Evolutionary conservation across 2,113 vertebrate genomes (phyloP).

Genomic region (Elachura formosa): DNA sequence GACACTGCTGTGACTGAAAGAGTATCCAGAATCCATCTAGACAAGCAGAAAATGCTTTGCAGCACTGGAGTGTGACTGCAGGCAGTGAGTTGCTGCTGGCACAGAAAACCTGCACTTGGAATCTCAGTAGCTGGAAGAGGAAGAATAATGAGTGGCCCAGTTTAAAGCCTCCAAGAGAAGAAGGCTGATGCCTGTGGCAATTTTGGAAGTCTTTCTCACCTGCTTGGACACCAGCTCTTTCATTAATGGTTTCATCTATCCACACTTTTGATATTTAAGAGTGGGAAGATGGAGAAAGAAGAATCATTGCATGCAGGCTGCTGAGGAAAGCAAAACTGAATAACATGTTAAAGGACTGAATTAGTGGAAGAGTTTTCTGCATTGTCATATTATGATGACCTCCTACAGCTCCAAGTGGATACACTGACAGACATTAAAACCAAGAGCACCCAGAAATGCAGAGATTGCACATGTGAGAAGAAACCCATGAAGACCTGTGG

Average conservation of each 20-base stretch:
- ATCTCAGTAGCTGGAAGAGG: neutral
- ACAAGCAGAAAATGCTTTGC: neutral
- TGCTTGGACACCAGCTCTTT: neutral
- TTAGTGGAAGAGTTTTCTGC: neutral
- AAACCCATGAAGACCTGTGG: fast-evolving
- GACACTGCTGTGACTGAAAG: neutral
- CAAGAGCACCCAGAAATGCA: neutral
- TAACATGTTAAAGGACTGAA: neutral
- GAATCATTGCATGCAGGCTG: neutral
- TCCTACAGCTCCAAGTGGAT: neutral
- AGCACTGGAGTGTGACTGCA: neutral
- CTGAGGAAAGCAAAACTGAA: neutral
- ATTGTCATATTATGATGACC: neutral
- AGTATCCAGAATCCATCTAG: neutral
- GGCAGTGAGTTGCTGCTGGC: neutral
- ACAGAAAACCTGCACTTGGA: neutral
- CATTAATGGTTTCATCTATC: neutral
- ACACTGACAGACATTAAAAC: neutral
- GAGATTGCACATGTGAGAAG: neutral
- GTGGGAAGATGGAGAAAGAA: neutral
- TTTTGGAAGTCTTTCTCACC: neutral
- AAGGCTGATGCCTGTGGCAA: neutral
- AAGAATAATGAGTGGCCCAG: neutral
- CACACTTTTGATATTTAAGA: neutral
- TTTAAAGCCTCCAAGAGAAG: neutral